Evolutionary conservation across 2,113 vertebrate species (phyloP).

Genomic region (Urocolius indicus): DNA sequence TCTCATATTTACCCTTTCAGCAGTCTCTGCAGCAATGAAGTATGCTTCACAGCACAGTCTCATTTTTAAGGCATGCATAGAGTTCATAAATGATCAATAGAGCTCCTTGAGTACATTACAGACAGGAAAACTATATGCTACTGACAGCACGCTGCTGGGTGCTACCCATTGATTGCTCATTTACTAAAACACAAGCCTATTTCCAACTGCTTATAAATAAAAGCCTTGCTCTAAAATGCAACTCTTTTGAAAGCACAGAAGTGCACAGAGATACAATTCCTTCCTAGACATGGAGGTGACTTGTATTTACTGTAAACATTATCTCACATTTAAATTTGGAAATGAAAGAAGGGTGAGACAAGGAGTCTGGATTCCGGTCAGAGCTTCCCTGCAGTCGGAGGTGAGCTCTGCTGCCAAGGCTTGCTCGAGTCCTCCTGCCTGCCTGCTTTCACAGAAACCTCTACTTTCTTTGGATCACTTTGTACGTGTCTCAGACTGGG

Average conservation of each 20-base stretch:
- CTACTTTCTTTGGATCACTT: not conserved
- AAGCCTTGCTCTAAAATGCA: not conserved
- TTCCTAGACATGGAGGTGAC: not conserved
- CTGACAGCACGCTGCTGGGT: not conserved
- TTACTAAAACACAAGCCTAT: not conserved
- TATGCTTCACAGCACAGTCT: not conserved
- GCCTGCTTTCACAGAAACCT: not conserved
- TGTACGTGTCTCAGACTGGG: slow-evolving; percentile 7
- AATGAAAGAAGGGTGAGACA: slow-evolving; percentile 13
- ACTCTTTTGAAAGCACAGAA: not conserved
- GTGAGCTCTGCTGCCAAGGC: not conserved
- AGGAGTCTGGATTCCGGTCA: not conserved
- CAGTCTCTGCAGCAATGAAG: not conserved
- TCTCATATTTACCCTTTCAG: not conserved
- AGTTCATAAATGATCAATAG: not conserved
- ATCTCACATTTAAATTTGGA: slow-evolving; percentile 31
- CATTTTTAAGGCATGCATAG: not conserved
- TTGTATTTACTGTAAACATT: slow-evolving; percentile 21
- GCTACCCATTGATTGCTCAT: slow-evolving; percentile 19
- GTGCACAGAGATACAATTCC: not conserved
- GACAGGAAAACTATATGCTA: not conserved
- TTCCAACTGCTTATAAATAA: not conserved
- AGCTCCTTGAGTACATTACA: not conserved
- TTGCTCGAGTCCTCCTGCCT: not conserved
- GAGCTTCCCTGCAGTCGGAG: not conserved